Evolutionary conservation across 2,797 vertebrate genomes (phyloP).

Genomic region (Ctenopoma kingsleyae): DNA sequence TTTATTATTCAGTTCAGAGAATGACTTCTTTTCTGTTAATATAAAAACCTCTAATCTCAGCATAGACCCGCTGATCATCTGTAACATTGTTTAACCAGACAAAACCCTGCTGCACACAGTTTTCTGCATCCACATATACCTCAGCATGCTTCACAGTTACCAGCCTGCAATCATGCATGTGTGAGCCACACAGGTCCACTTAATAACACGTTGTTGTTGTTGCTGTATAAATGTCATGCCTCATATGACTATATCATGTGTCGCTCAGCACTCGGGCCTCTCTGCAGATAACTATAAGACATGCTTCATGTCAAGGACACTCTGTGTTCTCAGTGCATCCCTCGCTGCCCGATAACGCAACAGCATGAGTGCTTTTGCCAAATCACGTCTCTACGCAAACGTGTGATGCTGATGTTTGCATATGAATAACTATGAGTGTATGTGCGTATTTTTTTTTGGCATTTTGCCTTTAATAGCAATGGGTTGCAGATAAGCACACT

Average conservation of each 20-base stretch:
- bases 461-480: no score
- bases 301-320: conserved; percentile 72
- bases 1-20: neutral
- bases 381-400: conserved; percentile 38
- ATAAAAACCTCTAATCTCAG: neutral
- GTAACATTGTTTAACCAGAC: neutral
- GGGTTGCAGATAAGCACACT: no score
- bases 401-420: conserved; percentile 36
- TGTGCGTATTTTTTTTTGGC: neutral
- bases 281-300: conserved; percentile 66
- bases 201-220: conserved; percentile 4
- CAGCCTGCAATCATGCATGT: neutral
- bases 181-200: neutral
- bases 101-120: no score
- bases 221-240: conserved; percentile 42
- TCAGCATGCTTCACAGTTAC: neutral
- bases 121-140: neutral
- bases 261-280: conserved; percentile 36
- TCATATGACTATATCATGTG: conserved; percentile 55
- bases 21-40: neutral
- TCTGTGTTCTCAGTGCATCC: conserved; percentile 46
- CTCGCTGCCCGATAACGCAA: conserved; percentile 59
- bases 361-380: conserved; percentile 47
- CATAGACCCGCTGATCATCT: neutral
- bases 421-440: neutral